A percentile compares a stretch with the other conserved stretches of the same genome.
phyloP scores from a whole-genome alignment of 2,888 invertebrate species.

The Omphaloscelis lunosa region DNA sequence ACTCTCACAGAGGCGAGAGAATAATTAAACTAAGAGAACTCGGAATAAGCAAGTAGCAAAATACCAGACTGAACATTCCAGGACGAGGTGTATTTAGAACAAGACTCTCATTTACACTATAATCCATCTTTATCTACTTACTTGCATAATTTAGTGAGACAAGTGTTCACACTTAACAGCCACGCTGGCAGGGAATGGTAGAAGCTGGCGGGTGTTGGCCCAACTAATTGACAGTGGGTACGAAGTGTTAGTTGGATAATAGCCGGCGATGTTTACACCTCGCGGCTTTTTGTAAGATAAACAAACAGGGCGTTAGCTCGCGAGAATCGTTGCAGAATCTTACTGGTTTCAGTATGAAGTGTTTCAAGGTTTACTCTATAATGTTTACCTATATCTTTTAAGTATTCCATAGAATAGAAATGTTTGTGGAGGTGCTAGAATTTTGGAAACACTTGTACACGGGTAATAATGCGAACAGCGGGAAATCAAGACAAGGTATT shows the following conservation, averaged over 20 bases:
- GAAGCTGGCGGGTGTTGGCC: conserved; percentile 22
- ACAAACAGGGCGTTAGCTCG: conserved; percentile 56
- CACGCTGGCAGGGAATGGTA: conserved; percentile 20
- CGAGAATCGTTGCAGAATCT: background rate
- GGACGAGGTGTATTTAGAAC: conserved; percentile 19
- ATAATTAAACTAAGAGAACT: conserved; percentile 3
- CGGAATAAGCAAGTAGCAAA: conserved; percentile 1
- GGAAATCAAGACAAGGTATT: background rate
- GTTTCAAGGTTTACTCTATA: background rate
- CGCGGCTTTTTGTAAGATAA: conserved; percentile 79
- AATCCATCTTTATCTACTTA: conserved; percentile 53
- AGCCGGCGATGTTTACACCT: conserved; percentile 73
- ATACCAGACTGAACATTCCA: background rate
- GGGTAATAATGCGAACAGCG: background rate
- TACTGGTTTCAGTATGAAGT: background rate
- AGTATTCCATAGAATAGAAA: background rate
- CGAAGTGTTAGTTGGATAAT: conserved; percentile 75
- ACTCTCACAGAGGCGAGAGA: background rate
- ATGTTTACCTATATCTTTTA: background rate
- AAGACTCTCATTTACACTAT: conserved; percentile 34
- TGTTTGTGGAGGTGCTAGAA: background rate
- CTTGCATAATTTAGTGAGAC: conserved; percentile 51
- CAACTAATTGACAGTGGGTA: conserved; percentile 48
- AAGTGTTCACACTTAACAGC: conserved; percentile 32
- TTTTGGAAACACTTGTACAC: background rate